Conservation (phyloP, 1,140 invertebrate species). For the Arctopsyche grandis region DNA sequence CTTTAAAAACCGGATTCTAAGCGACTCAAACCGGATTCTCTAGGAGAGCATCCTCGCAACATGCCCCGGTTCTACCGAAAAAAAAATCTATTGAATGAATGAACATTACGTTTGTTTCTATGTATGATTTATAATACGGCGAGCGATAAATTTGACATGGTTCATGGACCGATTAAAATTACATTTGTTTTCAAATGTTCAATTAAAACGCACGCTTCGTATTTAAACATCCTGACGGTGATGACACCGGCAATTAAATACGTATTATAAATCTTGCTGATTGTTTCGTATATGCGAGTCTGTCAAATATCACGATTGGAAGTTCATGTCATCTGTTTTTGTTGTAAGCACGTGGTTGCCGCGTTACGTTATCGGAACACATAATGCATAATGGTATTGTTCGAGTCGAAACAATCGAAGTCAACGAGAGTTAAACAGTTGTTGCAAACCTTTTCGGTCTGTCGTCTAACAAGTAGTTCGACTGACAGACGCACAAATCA, state of each 20-base stretch:
- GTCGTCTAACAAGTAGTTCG: too few relatives aligned
- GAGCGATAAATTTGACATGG: not conserved
- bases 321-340: too few relatives aligned
- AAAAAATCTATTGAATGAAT: not conserved
- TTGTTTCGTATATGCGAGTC: too few relatives aligned
- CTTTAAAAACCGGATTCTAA: not conserved
- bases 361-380: too few relatives aligned
- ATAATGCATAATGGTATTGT: too few relatives aligned
- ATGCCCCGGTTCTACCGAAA: not conserved
- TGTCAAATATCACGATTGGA: too few relatives aligned
- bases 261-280: not conserved
- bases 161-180: not conserved
- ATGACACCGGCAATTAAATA: conserved; percentile 8
- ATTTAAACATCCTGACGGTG: too few relatives aligned
- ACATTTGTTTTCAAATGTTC: conserved; percentile 14
- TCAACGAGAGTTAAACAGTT: too few relatives aligned
- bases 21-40: conserved; percentile 8
- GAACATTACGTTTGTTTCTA: not conserved
- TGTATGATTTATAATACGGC: not conserved
- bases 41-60: not conserved
- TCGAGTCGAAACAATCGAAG: too few relatives aligned
- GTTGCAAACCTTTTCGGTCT: too few relatives aligned
- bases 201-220: not conserved
- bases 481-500: too few relatives aligned
- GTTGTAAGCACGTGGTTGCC: too few relatives aligned